These are phyloP conservation scores for Chionomys nivalis DNA, from an alignment of 2,113 vertebrate genomes.

Conservation along the genomic window DNA sequence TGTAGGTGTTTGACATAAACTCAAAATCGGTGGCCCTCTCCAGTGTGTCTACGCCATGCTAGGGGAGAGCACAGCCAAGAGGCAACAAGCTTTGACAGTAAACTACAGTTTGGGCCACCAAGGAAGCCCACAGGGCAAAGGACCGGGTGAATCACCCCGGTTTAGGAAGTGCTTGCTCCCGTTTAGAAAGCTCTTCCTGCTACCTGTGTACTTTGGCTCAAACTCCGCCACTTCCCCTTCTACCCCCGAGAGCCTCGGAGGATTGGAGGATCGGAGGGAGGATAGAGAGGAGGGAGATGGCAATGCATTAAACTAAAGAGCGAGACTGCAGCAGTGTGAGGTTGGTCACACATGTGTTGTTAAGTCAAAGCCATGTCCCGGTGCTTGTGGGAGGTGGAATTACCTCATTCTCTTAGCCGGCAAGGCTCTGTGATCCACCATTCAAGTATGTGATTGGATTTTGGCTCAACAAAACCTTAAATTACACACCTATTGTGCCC, in stretches of 20 bases:
- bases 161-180: no score
- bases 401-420: slow-evolving; percentile 91
- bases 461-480: slow-evolving; percentile 99
- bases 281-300: slow-evolving; percentile 31
- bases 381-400: slow-evolving; percentile 92
- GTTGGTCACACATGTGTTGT: slow-evolving; percentile 87
- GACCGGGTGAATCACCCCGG: background rate
- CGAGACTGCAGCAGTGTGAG: slow-evolving; percentile 77
- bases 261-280: background rate
- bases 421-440: slow-evolving; percentile 97
- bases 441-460: slow-evolving; percentile 99
- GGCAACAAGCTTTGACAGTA: background rate
- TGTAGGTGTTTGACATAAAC: background rate
- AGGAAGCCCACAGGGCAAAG: background rate
- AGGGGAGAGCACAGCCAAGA: no score
- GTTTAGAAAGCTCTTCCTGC: background rate
- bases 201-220: background rate
- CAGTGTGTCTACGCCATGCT: background rate
- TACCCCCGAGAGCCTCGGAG: background rate
- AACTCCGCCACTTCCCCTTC: background rate
- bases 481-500: slow-evolving; percentile 99
- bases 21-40: background rate
- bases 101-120: background rate
- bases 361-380: slow-evolving; percentile 87
- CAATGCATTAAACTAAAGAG: slow-evolving; percentile 55